Conservation (phyloP, 2,888 invertebrate species). For the Polymixis lichenea region DNA sequence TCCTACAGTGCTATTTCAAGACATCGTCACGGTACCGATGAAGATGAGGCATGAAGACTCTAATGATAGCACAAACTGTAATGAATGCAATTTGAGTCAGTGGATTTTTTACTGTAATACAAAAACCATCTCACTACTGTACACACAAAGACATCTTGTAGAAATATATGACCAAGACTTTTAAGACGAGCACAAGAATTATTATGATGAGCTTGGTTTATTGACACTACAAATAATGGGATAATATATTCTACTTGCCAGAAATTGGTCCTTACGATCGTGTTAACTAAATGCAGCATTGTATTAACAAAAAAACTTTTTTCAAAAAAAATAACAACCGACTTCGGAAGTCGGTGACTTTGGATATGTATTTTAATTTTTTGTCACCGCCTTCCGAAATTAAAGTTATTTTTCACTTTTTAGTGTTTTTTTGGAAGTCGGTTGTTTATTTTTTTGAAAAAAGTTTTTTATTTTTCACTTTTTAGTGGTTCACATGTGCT, state of each 20-base stretch:
- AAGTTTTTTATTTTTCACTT: too few species aligned
- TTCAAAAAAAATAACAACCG: too few species aligned
- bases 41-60: conserved; percentile 23
- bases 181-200: not conserved
- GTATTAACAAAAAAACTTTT: too few species aligned
- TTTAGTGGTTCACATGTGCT: too few species aligned
- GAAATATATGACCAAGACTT: conserved; percentile 3
- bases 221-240: conserved; percentile 12
- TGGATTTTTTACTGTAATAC: conserved; percentile 20
- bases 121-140: not conserved
- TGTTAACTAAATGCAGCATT: conserved; percentile 7
- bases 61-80: conserved; percentile 29
- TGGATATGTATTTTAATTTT: too few species aligned
- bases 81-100: conserved; percentile 30
- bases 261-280: not conserved
- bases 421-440: too few species aligned
- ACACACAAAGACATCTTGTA: not conserved
- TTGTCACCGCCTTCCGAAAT: too few species aligned
- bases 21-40: conserved; percentile 18
- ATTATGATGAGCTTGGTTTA: not conserved
- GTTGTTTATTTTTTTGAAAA: too few species aligned
- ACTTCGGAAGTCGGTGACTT: too few species aligned
- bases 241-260: not conserved
- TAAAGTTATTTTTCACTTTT: too few species aligned
- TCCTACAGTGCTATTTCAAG: conserved; percentile 19